Conservation (phyloP, 1,140 invertebrate genomes). For the Sitobion miscanthi region DNA sequence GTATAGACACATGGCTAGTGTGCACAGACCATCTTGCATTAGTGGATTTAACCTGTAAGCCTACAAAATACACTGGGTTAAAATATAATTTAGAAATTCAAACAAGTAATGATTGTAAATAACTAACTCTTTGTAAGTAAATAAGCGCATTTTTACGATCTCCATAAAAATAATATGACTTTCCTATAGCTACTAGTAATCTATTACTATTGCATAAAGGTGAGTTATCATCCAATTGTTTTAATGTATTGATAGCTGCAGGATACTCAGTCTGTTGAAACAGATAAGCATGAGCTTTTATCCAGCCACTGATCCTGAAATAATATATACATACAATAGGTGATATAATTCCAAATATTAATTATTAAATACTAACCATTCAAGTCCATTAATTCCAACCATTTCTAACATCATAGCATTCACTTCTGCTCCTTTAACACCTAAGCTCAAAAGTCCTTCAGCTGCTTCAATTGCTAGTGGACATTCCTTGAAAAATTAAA, state of each 20-base stretch:
- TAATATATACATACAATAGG: neutral
- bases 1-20: constrained; percentile 51
- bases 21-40: constrained; percentile 50
- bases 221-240: constrained; percentile 69
- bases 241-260: constrained; percentile 70
- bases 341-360: neutral
- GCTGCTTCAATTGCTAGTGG: constrained; percentile 77
- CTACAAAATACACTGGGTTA: neutral
- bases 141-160: constrained; percentile 65
- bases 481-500: constrained; percentile 67
- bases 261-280: constrained; percentile 69
- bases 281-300: constrained; percentile 72
- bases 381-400: constrained; percentile 62
- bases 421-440: constrained; percentile 75
- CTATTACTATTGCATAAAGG: constrained; percentile 71
- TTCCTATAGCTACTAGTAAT: constrained; percentile 71
- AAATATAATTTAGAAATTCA: neutral
- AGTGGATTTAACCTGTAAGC: constrained; percentile 8
- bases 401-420: constrained; percentile 71
- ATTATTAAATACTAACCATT: constrained; percentile 64
- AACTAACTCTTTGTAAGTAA: constrained; percentile 65
- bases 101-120: constrained; percentile 58
- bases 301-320: constrained; percentile 71
- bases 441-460: constrained; percentile 71
- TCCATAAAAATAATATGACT: constrained; percentile 72